Evolutionary conservation across 2,888 invertebrate species (phyloP).

Genomic region (Epinotia bilunana): DNA sequence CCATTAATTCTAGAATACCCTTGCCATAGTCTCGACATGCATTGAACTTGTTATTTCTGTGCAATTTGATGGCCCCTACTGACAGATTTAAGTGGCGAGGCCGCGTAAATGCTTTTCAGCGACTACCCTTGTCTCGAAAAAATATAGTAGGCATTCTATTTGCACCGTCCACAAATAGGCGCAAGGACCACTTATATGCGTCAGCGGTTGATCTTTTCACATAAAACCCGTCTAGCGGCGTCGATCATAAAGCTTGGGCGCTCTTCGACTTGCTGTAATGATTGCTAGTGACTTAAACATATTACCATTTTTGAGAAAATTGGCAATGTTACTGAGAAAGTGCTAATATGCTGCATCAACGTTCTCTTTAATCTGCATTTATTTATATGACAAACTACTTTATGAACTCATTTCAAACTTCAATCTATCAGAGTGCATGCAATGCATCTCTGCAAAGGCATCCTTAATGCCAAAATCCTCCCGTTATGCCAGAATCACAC

Average conservation of each 20-base stretch:
- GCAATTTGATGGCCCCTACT: constrained; percentile 21
- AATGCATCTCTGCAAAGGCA: no score
- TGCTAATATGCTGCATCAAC: neutral
- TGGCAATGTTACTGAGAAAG: neutral
- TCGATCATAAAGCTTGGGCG: constrained; percentile 71
- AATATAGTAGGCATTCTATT: constrained; percentile 38
- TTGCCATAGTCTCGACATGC: constrained; percentile 5
- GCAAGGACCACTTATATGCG: constrained; percentile 75
- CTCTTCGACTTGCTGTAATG: constrained; percentile 1
- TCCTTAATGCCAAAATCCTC: no score
- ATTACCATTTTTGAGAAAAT: neutral
- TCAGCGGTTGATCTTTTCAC: constrained; percentile 69
- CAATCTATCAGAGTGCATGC: no score
- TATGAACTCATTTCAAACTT: no score
- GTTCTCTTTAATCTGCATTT: neutral
- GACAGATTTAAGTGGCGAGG: constrained; percentile 32
- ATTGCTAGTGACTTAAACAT: neutral
- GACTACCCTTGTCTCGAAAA: constrained; percentile 37
- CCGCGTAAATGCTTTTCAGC: constrained; percentile 36
- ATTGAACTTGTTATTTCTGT: constrained; percentile 32
- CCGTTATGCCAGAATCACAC: no score
- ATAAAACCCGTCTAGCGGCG: constrained; percentile 65
- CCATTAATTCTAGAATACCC: neutral
- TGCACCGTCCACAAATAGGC: constrained; percentile 62
- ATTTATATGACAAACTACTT: no score